These are phyloP conservation scores for Caenorhabditis virilis DNA, from an alignment of 2,888 invertebrate species.

Conservation along the genomic window DNA sequence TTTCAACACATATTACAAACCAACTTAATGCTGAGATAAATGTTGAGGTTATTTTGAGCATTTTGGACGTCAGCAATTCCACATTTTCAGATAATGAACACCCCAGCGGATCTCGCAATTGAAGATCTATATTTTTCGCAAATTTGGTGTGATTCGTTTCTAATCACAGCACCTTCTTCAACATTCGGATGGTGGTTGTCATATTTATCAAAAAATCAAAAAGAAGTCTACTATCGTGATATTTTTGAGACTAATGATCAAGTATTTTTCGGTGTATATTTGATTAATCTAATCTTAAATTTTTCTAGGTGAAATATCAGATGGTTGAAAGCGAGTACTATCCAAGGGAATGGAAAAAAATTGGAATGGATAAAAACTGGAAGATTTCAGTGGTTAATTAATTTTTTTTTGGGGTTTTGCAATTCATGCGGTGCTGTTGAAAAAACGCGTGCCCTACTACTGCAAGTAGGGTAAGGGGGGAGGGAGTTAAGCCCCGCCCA, in stretches of 20 bases:
- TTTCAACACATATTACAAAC: too few relatives aligned
- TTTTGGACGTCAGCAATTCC: background rate
- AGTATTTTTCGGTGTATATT: conserved; percentile 1
- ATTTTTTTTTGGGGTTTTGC: too few relatives aligned
- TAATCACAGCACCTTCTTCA: conserved; percentile 32
- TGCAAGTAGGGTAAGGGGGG: too few relatives aligned
- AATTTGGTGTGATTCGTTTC: conserved; percentile 20
- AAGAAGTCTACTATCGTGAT: conserved; percentile 23
- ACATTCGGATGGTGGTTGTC: conserved; percentile 33
- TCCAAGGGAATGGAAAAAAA: conserved; percentile 17
- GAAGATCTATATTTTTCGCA: conserved; percentile 22
- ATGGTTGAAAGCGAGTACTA: conserved; percentile 25
- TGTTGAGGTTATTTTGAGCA: too few relatives aligned
- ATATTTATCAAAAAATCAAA: conserved; percentile 22
- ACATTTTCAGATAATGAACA: background rate
- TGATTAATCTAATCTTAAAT: background rate
- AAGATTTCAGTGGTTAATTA: too few relatives aligned
- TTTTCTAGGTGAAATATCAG: conserved; percentile 19
- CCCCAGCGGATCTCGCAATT: conserved; percentile 4
- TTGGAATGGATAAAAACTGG: conserved; percentile 14
- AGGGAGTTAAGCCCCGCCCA: too few relatives aligned
- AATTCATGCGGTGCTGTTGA: too few relatives aligned
- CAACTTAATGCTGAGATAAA: too few relatives aligned
- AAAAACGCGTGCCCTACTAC: too few relatives aligned
- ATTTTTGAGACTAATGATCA: conserved; percentile 21